Evolutionary conservation across 2,113 vertebrate genomes (phyloP), one percentile per base, ranked within the genome.

Genomic region (Labeo rohita): DNA sequence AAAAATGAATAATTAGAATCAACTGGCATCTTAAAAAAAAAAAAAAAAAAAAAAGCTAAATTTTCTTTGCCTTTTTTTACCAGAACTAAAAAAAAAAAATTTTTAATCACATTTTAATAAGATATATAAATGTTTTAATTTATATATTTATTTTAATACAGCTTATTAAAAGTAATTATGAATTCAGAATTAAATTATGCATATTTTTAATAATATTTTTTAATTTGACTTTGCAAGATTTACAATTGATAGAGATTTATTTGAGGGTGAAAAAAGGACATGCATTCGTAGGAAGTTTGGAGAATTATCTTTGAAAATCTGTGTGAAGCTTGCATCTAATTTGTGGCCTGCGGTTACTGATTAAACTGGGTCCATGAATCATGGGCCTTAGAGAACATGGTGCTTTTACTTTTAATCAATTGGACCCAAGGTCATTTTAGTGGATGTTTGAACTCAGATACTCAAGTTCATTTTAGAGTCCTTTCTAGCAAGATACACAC

Each of bases 341-440:
- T 34, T 77, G 47, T 54, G 74, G 74, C 74, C 74, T 52, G 23
- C 23, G 7, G 74, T 52, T 77, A 52, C 75, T 56, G 75, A 78
- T 78, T 56, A 78, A 78, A 56, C 50, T 36, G 28, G 50, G 49
- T 18, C 75, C 50, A 78, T 56, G 75, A 56, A 78, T 78, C 75
- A 78, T 39, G 16, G 75, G 28, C 75, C 75, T 78, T 36, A 21
- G 75, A 78, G 28, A 78, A 78, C 75, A 78, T 78, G 8, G 28
- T 56, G 75, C 54, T 78, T 45, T 56, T 78, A 18, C 13, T 78
- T 78, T 78, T 78, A 78, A 78, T 78, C 75, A 78, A 39, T 56
- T 78, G 75, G 50, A 78, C 34, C 34, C 28, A 78, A 78, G 75
- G 50, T 39, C 28, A 56, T 78, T 36, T 78, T 39, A 56, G 75